Base-by-base conservation (phyloP, 2,113 vertebrate species). In the Ammospiza nelsoni region DNA sequence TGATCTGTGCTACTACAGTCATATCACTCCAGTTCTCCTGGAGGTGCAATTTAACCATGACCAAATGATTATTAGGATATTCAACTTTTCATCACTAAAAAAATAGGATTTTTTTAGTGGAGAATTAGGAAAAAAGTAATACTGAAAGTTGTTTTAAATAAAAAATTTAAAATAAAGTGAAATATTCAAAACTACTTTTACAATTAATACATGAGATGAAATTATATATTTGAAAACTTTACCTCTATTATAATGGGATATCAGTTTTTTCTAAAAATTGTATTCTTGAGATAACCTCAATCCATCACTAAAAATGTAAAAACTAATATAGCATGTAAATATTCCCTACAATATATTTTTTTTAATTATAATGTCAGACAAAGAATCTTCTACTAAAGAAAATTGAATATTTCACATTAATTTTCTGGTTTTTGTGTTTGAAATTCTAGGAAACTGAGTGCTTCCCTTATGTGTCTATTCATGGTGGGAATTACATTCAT, bases 401-500 rank as follows among this genome's bases (percentile, higher is more conserved):
- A 71, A 46, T 46, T 9, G 0, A 51, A 37, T 57, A 62, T 57
- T 66, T 55, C 1, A 20, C 41, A 1, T 24, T 46, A 29, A 1
- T 17, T 63, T 39, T 39, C 0, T 16, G 4, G 5, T 15, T 9
- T 58, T 14, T 19, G 8, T 39, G 4, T 21, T 44, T 67, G 54
- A 14, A 68, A 43, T 39, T 83, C 16, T 80, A 51, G 22, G 51
- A 74, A 48, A 9, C 5, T 33, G 3, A 57, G 4, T 52, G 2
- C 2, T 89, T 94, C 83, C 7, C 22, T 65, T 65, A 21, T n/a
- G 19, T 54, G 2, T 14, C 17, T 37, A 9, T 18, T 79, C 31
- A 31, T 11, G 51, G 18, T 4, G 1, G 4, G 4, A 90, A 5
- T 17, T 39, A 2, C 4, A 80, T 69, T 90, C 27, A 52, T 5